Base-by-base conservation (phyloP, 2,113 vertebrate species). In the Siphamia tubifer region DNA sequence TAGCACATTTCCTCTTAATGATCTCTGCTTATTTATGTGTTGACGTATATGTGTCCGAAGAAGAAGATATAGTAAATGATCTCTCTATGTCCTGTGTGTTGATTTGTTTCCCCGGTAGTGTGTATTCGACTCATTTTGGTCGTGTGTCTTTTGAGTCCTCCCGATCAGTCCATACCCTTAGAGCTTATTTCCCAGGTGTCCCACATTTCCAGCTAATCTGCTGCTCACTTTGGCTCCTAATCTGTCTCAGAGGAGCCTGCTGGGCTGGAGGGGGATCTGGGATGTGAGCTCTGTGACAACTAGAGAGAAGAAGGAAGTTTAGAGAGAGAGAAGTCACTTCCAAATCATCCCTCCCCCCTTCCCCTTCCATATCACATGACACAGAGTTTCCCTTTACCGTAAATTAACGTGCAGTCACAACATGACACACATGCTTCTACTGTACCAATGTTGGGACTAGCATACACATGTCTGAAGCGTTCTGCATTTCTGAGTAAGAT, bases 171-270 rank as follows among this genome's bases (percentile, higher is more conserved):
- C 51, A 58, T 35, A 17, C 53, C 64, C 64, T 76, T 25, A 36
- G 57, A 77, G 73, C 84, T 87, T 79, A 86, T 89, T 89, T 88
- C 88, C 89, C 89, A 91, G 90, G 89, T 92, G 88, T 81, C 79
- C 83, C 86, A 91, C 81, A 90, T 91, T 87, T 90, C 71, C 57
- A 78, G 77, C 74, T 90, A 90, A 92, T 91, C 89, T 85, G 81
- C 81, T 72, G 64, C 86, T 89, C 83, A 85, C 68, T 71, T 81
- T 69, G 85, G 81, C 83, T 83, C 79, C 78, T 86, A 87, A 90
- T 91, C 86, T 87, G 80, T 65, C 71, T 66, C 57, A 65, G 51
- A 76, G 78, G 68, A 79, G 74, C 66, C 69, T 60, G 74, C 58
- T 70, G 75, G 44, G 74, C 54, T 30, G 65, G 32, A 10, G 28